phyloP scores from a whole-genome alignment of 2,888 invertebrate species.

The Geotrupes spiniger region DNA sequence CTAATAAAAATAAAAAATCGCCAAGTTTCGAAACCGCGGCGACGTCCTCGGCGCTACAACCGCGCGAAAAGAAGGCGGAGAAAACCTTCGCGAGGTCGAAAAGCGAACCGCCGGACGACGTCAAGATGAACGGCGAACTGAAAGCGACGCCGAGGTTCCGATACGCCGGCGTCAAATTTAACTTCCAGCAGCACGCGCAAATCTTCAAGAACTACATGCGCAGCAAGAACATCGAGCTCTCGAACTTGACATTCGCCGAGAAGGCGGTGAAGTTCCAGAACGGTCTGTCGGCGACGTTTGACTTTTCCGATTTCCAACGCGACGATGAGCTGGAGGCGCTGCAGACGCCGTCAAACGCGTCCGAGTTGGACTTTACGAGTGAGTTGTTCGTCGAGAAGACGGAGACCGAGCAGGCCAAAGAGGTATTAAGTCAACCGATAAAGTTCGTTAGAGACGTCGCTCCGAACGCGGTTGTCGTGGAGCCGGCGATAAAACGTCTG shows the following conservation, averaged over 20 bases:
- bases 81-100: slow-evolving; percentile 33
- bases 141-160: slow-evolving; percentile 48
- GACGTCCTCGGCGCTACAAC: slow-evolving; percentile 9
- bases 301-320: slow-evolving; percentile 39
- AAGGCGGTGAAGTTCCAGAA: slow-evolving; percentile 55
- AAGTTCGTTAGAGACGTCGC: slow-evolving; percentile 51
- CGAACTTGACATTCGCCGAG: slow-evolving; percentile 59
- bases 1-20: not conserved
- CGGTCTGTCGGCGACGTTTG: slow-evolving; percentile 29
- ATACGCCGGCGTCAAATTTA: slow-evolving; percentile 71
- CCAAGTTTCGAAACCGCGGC: not conserved
- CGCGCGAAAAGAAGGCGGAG: not conserved
- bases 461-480: slow-evolving; percentile 52
- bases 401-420: slow-evolving; percentile 29
- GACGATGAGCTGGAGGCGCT: slow-evolving; percentile 58
- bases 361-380: slow-evolving; percentile 61
- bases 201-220: slow-evolving; percentile 74
- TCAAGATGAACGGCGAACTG: slow-evolving; percentile 21
- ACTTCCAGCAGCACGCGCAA: slow-evolving; percentile 71
- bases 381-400: slow-evolving; percentile 39
- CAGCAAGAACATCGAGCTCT: slow-evolving; percentile 67
- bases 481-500: slow-evolving; percentile 12
- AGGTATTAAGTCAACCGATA: slow-evolving; percentile 35
- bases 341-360: slow-evolving; percentile 77
- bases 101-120: slow-evolving; percentile 42